A percentile compares a stretch with the other conserved stretches of the same genome.
phyloP scores from a whole-genome alignment of 1,140 invertebrate species.

The Drosophila kikkawai region DNA sequence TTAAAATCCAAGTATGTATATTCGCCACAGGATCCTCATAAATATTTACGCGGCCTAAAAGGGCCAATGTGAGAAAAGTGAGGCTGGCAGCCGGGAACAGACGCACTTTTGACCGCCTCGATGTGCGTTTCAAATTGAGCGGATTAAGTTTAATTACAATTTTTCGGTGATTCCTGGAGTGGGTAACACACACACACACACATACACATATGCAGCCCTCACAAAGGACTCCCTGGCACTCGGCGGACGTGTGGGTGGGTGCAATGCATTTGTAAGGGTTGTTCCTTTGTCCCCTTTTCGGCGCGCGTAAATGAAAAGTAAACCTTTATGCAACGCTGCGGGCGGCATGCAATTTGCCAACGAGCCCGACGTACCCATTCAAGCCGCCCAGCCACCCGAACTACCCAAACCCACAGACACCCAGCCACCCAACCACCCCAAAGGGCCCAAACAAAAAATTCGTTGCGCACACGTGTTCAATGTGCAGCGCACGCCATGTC shows the following conservation, averaged over 20 bases:
- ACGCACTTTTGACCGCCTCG: constrained; percentile 51
- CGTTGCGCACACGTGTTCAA: constrained; percentile 74
- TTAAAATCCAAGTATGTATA: constrained; percentile 5
- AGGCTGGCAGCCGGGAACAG: constrained; percentile 1
- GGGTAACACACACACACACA: constrained; percentile 1
- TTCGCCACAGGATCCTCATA: constrained; percentile 12
- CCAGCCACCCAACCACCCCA: constrained; percentile 3
- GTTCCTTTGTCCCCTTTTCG: constrained; percentile 63
- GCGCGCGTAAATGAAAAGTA: constrained; percentile 72
- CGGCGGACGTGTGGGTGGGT: constrained; percentile 23
- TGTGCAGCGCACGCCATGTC: constrained; percentile 33
- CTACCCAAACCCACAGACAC: constrained; percentile 3
- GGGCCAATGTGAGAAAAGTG: constrained; percentile 18
- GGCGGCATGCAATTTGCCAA: constrained; percentile 65
- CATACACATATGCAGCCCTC: constrained; percentile 10
- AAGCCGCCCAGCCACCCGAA: constrained; percentile 6
- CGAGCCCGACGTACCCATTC: constrained; percentile 26
- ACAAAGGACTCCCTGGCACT: constrained; percentile 25
- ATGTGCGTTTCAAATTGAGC: constrained; percentile 84
- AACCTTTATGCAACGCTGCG: constrained; percentile 76
- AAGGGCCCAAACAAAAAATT: constrained; percentile 45
- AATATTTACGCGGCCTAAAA: constrained; percentile 35
- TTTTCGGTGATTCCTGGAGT: constrained; percentile 54
- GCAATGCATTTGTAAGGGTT: constrained; percentile 70
- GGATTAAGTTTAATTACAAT: constrained; percentile 85